Evolutionary conservation across 2,888 invertebrate genomes (phyloP).

Genomic region (Synergus umbraculus): DNA sequence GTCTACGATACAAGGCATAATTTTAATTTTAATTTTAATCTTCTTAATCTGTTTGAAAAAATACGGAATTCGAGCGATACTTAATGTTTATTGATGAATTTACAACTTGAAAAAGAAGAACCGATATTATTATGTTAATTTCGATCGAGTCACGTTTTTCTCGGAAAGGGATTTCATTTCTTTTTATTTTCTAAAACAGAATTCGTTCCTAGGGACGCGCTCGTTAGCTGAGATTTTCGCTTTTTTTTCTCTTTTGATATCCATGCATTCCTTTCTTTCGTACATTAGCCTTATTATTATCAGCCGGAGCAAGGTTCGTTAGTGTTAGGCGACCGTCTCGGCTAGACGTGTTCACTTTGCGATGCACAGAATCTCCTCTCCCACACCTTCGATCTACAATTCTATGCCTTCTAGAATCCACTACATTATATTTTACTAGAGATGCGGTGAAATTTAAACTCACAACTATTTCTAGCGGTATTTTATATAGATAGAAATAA

Average conservation of each 20-base stretch:
- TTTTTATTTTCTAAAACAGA: slow-evolving; percentile 38
- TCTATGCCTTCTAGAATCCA: background rate
- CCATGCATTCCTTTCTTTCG: slow-evolving; percentile 37
- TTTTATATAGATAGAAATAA: background rate
- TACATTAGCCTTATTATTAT: slow-evolving; percentile 41
- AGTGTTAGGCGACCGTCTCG: slow-evolving; percentile 36
- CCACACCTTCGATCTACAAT: slow-evolving; percentile 24
- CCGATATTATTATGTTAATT: slow-evolving; percentile 40
- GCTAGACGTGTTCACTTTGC: slow-evolving; percentile 38
- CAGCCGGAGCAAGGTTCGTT: slow-evolving; percentile 38
- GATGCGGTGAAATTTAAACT: too few relatives aligned
- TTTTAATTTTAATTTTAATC: slow-evolving; percentile 14
- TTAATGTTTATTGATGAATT: slow-evolving; percentile 39
- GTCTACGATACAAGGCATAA: slow-evolving; percentile 13
- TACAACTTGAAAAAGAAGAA: background rate
- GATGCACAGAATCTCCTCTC: slow-evolving; percentile 37
- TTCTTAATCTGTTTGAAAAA: background rate
- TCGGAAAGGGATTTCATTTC: background rate
- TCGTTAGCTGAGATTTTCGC: slow-evolving; percentile 38
- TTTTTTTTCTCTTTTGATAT: slow-evolving; percentile 25
- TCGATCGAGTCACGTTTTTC: background rate
- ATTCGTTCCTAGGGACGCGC: slow-evolving; percentile 31
- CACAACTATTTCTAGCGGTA: too few relatives aligned
- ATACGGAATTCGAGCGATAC: background rate
- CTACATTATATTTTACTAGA: background rate